Conservation (phyloP, 2,888 invertebrate species). For the Toxonevra muliebris region DNA sequence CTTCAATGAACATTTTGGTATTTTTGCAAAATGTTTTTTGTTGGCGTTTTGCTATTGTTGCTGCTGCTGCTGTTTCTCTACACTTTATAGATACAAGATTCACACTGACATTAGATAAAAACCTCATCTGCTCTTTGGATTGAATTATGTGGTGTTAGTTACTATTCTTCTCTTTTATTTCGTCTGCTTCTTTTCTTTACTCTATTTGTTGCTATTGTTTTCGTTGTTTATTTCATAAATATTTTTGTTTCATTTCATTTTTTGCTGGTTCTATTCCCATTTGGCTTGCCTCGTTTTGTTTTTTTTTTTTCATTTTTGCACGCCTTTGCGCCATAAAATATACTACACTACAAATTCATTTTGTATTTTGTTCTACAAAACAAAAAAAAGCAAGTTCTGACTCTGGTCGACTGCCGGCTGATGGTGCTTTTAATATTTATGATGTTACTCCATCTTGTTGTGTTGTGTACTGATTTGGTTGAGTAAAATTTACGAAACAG, state of each 20-base stretch:
- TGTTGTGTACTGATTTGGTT: slow-evolving; percentile 1
- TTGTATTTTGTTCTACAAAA: neutral
- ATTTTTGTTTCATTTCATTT: no score
- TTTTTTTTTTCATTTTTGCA: no score
- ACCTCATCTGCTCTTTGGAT: slow-evolving; percentile 30
- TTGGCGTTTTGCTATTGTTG: neutral
- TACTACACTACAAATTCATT: slow-evolving; percentile 1
- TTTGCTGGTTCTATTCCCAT: no score
- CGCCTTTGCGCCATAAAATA: slow-evolving; percentile 8
- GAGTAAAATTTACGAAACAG: neutral
- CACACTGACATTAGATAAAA: slow-evolving; percentile 22
- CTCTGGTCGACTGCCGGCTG: slow-evolving; percentile 13
- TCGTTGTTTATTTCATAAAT: neutral
- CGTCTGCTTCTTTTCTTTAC: neutral
- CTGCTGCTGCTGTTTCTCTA: neutral
- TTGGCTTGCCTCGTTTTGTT: neutral
- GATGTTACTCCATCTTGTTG: slow-evolving; percentile 29
- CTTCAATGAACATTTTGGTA: neutral
- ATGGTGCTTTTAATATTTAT: slow-evolving; percentile 33
- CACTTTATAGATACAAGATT: slow-evolving; percentile 1
- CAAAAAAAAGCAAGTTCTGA: neutral
- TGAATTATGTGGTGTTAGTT: slow-evolving; percentile 29
- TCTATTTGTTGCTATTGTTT: neutral
- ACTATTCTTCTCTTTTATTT: slow-evolving; percentile 1
- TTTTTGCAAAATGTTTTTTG: neutral